These are phyloP conservation scores for Hypsopygia costalis DNA, from an alignment of 2,888 invertebrate species.

Conservation along the genomic window DNA sequence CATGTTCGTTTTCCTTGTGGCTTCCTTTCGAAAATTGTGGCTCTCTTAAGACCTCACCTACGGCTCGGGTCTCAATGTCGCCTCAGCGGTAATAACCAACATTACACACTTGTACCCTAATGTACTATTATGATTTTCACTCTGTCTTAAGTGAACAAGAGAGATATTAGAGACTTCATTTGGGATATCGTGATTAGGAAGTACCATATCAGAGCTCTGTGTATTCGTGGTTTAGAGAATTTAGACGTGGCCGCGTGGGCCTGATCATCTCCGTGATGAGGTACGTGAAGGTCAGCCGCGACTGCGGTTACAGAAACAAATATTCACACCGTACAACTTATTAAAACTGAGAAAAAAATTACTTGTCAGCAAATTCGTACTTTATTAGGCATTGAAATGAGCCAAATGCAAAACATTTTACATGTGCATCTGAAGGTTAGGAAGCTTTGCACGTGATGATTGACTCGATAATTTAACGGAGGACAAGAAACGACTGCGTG, in stretches of 20 bases:
- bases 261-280: not conserved
- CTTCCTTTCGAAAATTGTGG: no score
- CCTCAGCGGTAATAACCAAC: no score
- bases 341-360: not conserved
- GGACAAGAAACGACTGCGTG: not conserved
- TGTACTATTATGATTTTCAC: no score
- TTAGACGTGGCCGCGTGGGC: slow-evolving; percentile 4
- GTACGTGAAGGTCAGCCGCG: not conserved
- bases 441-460: no score
- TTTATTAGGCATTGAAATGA: slow-evolving; percentile 7
- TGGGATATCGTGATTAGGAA: no score
- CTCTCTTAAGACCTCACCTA: no score
- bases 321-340: not conserved
- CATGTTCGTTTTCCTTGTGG: no score
- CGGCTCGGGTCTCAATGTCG: no score
- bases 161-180: no score
- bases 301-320: slow-evolving; percentile 7
- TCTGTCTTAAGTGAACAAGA: no score
- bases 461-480: not conserved
- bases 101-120: no score
- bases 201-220: no score
- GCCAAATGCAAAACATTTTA: slow-evolving; percentile 6
- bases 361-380: slow-evolving; percentile 9
- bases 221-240: not conserved
- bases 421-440: not conserved